A percentile compares a stretch with the other conserved stretches of the same genome.
Conservation (phyloP, 2,888 invertebrate species). For the Cistogaster globosa region DNA sequence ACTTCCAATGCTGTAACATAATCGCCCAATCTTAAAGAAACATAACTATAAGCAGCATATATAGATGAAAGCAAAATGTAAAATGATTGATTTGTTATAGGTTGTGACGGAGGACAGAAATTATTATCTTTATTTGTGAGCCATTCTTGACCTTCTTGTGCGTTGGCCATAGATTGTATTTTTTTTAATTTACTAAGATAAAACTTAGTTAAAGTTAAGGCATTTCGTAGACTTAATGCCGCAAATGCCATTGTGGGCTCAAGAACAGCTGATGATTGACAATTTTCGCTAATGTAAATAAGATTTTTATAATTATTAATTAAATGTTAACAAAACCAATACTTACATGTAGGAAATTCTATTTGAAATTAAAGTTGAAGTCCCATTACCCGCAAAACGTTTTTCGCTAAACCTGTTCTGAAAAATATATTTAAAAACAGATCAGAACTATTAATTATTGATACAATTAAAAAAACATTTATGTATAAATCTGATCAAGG, state of each 20-base stretch:
- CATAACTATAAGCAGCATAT: slow-evolving; percentile 92
- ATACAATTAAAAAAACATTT: too few relatives aligned
- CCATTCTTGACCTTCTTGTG: slow-evolving; percentile 73
- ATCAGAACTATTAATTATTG: too few relatives aligned
- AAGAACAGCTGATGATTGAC: slow-evolving; percentile 92
- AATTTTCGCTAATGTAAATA: slow-evolving; percentile 74
- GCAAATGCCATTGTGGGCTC: slow-evolving; percentile 95
- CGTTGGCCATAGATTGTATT: slow-evolving; percentile 2
- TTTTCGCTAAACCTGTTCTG: slow-evolving; percentile 39
- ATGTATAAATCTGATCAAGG: too few relatives aligned
- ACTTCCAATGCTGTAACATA: slow-evolving; percentile 90
- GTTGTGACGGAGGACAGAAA: slow-evolving; percentile 85
- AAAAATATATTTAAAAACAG: background rate
- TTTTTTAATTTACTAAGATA: slow-evolving; percentile 74
- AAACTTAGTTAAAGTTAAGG: slow-evolving; percentile 82
- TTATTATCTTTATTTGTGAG: slow-evolving; percentile 83
- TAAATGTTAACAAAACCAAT: background rate
- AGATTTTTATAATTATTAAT: background rate
- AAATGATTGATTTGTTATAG: slow-evolving; percentile 86
- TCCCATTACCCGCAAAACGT: background rate
- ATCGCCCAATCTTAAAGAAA: slow-evolving; percentile 92
- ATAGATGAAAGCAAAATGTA: slow-evolving; percentile 87
- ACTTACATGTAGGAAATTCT: slow-evolving; percentile 60
- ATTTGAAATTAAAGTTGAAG: slow-evolving; percentile 35
- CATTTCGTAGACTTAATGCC: slow-evolving; percentile 93